phyloP scores from a whole-genome alignment of 2,113 vertebrate species.

The Scomber colias region DNA sequence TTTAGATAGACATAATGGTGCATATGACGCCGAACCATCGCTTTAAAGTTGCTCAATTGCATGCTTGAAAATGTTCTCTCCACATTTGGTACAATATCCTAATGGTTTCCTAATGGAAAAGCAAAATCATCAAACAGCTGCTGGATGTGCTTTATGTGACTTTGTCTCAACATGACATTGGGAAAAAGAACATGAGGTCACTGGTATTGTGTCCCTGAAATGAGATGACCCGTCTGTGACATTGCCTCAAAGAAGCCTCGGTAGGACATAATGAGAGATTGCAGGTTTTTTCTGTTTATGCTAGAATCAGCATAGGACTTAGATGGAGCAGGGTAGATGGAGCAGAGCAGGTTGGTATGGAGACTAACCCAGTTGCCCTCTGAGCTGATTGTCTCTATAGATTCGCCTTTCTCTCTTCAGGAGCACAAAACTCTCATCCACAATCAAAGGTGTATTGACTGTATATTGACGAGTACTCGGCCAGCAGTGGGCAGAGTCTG shows the following conservation, averaged over 20 bases:
- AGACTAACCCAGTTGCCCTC: slow-evolving; percentile 72
- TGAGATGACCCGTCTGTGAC: slow-evolving; percentile 63
- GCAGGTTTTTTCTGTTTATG: slow-evolving; percentile 49
- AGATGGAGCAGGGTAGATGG: slow-evolving; percentile 40
- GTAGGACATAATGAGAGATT: slow-evolving; percentile 56
- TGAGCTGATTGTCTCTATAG: slow-evolving; percentile 81
- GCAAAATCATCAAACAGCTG: not conserved
- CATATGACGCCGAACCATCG: no score
- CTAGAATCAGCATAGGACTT: slow-evolving; percentile 72
- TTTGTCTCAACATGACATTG: slow-evolving; percentile 54
- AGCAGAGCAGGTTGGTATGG: slow-evolving; percentile 44
- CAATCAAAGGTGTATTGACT: slow-evolving; percentile 85
- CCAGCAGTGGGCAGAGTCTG: slow-evolving; percentile 73
- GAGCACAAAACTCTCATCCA: slow-evolving; percentile 80
- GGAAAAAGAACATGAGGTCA: slow-evolving; percentile 20
- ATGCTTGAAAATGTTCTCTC: not conserved
- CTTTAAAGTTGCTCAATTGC: not conserved
- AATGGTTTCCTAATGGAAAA: not conserved
- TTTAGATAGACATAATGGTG: no score
- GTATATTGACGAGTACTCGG: slow-evolving; percentile 76
- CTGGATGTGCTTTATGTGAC: slow-evolving; percentile 15
- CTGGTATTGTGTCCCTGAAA: slow-evolving; percentile 62
- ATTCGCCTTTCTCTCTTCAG: slow-evolving; percentile 74
- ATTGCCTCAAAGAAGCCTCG: slow-evolving; percentile 55
- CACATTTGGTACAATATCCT: not conserved